Evolutionary conservation across 2,888 invertebrate species (phyloP), one percentile per base, ranked within the genome.

Genomic region (Halictus ligatus): DNA sequence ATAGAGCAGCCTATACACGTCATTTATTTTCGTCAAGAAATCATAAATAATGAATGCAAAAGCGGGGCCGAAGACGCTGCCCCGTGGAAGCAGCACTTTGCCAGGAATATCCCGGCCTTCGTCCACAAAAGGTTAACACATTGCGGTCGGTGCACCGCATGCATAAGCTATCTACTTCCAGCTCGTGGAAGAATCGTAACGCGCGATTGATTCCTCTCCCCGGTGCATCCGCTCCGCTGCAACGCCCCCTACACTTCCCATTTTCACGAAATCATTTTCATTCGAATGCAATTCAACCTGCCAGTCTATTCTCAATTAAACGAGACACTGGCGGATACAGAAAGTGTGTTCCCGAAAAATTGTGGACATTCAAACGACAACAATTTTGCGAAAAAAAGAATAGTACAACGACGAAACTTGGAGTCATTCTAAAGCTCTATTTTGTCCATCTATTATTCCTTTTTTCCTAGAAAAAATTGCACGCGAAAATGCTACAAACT

Each of bases 41-140:
- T 72, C 54, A 40, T 73, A 78, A 83, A 84, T 64, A 83, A 75
- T 71, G 60, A 43, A 78, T 71, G 43, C 15, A 35, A 67, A 75
- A 29, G 43, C 29, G 21, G 10, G n/a, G 18, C 13, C 12, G 25
- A 35, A 75, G 75, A 54, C 46, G 60, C 74, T 60, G 25, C 4
- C 18, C 15, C n/a, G 15, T 50, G 75, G 71, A 60, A 35, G 35
- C 35, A 60, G 48, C 71, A n/a, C 43, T 29, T 25, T 35, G 73
- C 25, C 35, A 67, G 21, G 77, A 77, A 78, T 84, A 83, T 71
- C 60, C 50, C 75, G 71, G 71, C 83, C 78, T 83, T 83, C 78
- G 78, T 72, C 71, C 75, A 72, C 46, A 46, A 84, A 84, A 72
- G 83, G 78, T 84, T 78, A 78, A 83, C 54, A 78, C 75, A 46